Evolutionary conservation across 2,113 vertebrate species (phyloP), one percentile per base, ranked within the genome.

Genomic region (Pedetes capensis): DNA sequence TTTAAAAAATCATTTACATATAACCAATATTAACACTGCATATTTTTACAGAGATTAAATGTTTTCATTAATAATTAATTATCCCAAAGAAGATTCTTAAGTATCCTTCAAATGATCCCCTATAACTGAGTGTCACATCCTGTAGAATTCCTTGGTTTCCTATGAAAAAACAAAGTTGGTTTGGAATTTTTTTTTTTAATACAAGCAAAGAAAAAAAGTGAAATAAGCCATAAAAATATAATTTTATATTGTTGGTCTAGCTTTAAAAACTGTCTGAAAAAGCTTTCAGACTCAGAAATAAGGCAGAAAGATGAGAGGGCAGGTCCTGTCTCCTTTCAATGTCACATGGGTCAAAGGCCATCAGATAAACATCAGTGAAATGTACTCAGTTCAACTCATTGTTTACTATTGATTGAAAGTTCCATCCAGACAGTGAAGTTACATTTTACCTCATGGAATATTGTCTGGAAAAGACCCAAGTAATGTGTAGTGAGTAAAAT

Each of bases 1-100:
- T 88, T 79, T 88, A 74, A 47, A 78, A 53, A 64, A 63, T 22
- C 22, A 91, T 94, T 94, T 94, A 55, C 68, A 69, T 63, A 59
- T 32, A 69, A 89, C 63, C 39, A 93, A 87, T 61, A 87, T 76
- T 95, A 93, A 95, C 91, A 82, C 4, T 74, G 16, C 7, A 22
- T 49, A 94, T 39, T 74, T 86, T 69, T 32, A 89, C 63, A n/a
- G 13, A 59, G 22, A 89, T 79, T 79, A 82, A 71, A 51, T 63
- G 75, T 25, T 87, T 84, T 85, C 9, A 94, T n/a, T 39, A 85
- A 69, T 87, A 80, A 91, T 64, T 20, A 89, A 81, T 18, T 72
- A 81, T 93, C 59, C 51, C 39, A 44, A 80, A 55, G 57, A 95
- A 93, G 23, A 68, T 17, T 69, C 25, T 49, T 79, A 82, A 16